A percentile compares a stretch with the other conserved stretches of the same genome.
Evolutionary conservation across 2,888 invertebrate genomes (phyloP).

Genomic region (Campoletis raptor): DNA sequence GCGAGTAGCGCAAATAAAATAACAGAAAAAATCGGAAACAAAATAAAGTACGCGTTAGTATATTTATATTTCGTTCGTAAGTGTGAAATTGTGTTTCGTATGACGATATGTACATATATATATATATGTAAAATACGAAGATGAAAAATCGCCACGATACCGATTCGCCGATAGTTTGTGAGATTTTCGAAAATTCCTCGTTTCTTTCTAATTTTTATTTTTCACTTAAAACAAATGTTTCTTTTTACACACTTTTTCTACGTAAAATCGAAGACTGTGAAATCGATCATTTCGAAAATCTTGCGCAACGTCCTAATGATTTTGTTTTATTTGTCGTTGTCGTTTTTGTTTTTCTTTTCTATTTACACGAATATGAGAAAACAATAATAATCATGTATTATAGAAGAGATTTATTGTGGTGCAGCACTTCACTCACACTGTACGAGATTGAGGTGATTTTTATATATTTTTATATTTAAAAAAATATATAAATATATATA

Average conservation of each 20-base stretch:
- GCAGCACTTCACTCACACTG: constrained; percentile 81
- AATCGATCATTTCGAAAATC: constrained; percentile 73
- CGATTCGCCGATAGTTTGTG: constrained; percentile 68
- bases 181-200: constrained; percentile 75
- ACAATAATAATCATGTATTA: constrained; percentile 85
- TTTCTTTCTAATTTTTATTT: constrained; percentile 16
- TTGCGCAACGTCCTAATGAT: constrained; percentile 60
- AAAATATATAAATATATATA: constrained; percentile 7
- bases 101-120: constrained; percentile 48
- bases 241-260: constrained; percentile 33
- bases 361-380: constrained; percentile 71
- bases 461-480: constrained; percentile 35
- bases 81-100: constrained; percentile 46
- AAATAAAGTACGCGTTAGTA: constrained; percentile 85
- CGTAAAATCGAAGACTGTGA: constrained; percentile 43
- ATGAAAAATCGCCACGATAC: constrained; percentile 73
- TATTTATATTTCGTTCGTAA: constrained; percentile 63
- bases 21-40: constrained; percentile 85
- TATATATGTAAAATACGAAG: constrained; percentile 68
- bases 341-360: constrained; percentile 53
- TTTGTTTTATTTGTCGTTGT: constrained; percentile 60
- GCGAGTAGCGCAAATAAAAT: constrained; percentile 86
- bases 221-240: constrained; percentile 9
- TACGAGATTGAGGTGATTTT: constrained; percentile 71
- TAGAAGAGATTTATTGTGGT: constrained; percentile 81